Base-by-base conservation (phyloP, 2,113 vertebrate genomes). In the Chauna torquata region DNA sequence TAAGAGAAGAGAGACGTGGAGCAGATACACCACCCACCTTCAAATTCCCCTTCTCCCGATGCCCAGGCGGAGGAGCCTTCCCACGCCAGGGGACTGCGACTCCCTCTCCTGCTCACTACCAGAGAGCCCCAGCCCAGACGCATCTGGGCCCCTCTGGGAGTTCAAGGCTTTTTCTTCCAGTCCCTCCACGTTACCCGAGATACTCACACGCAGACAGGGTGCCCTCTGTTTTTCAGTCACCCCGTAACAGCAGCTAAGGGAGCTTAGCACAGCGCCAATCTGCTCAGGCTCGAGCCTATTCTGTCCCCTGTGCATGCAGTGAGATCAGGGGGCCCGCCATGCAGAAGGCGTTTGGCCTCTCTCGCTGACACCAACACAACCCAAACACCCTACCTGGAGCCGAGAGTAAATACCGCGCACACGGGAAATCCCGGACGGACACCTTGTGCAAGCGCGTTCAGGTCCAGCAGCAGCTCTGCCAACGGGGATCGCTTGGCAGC, bases 121-220 rank as follows among this genome's bases (percentile, higher is more conserved):
- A 76, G 36, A 45, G 40, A 47, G 7, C 82, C 66, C 59, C 61
- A 59, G 8, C 25, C 62, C 13, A 40, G 34, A 13, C 3, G 25
- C 1, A 2, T 7, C 61, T 13, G 74, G 25, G 36, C 20, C 17
- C 42, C 42, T 38, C 19, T 0, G 0, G 11, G 15, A 86, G 23
- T 12, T 77, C 34, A 17, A 64, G 32, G 19, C 75, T 49, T 62
- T 77, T 34, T 40, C 23, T 52, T 19, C 25, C 62, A 64, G 62
- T 7, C 38, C 59, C 59, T 25, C 59, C n/a, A 38, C 61, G 16
- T 24, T 16, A 25, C 25, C 62, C 18, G 38, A 42, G 62, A 64
- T 28, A 22, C 17, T 27, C 16, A 38, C 25, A 16, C 11, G 25
- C 38, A 28, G 38, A 24, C 23, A 20, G 40, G 18, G 42, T 20